Evolutionary conservation across 2,113 vertebrate genomes (phyloP).

Genomic region (Hemiscyllium ocellatum): DNA sequence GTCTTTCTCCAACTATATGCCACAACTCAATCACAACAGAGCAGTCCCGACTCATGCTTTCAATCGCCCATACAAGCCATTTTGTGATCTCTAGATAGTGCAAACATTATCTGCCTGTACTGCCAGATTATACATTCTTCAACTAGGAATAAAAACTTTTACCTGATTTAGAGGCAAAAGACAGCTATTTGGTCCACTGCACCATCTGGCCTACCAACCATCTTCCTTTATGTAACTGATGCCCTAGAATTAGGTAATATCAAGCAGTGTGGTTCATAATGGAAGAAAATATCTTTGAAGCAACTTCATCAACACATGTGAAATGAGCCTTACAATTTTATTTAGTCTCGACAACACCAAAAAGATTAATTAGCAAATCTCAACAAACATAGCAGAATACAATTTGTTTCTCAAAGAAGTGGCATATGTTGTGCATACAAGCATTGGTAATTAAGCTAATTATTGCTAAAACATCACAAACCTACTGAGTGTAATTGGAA

Average conservation of each 20-base stretch:
- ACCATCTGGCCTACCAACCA: background rate
- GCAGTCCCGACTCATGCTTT: background rate
- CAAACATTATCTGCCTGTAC: background rate
- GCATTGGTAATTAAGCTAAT: slow-evolving; percentile 22
- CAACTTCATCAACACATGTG: background rate
- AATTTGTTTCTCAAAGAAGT: background rate
- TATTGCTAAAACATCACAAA: slow-evolving; percentile 7
- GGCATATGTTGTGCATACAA: background rate
- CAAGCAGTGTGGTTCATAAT: background rate
- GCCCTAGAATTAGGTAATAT: background rate
- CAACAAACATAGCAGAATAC: background rate
- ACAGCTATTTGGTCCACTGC: background rate
- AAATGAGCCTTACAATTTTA: background rate
- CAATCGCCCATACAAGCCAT: background rate
- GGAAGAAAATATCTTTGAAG: background rate
- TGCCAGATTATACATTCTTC: background rate
- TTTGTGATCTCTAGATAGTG: background rate
- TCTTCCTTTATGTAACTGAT: background rate
- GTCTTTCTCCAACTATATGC: background rate
- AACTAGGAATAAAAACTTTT: background rate
- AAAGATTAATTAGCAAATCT: background rate
- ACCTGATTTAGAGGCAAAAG: background rate
- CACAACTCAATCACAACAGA: background rate
- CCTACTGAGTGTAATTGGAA: background rate
- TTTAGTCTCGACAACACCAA: background rate